These are phyloP conservation scores for Thalassarche chlororhynchos DNA, from an alignment of 2,113 vertebrate genomes.

Conservation along the genomic window DNA sequence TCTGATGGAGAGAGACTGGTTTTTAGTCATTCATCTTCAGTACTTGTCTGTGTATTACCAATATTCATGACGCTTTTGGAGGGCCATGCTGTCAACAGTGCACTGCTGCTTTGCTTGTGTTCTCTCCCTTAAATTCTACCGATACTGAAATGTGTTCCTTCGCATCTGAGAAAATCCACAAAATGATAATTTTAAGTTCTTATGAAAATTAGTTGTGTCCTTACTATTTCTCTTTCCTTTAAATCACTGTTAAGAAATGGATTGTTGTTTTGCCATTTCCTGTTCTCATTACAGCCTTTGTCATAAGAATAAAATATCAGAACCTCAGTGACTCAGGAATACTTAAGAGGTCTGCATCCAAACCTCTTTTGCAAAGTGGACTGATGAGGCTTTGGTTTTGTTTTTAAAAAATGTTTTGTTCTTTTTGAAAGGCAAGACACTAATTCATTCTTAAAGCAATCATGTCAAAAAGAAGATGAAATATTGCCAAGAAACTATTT, in stretches of 20 bases:
- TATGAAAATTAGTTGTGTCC: constrained; percentile 33
- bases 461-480: neutral
- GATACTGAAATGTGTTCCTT: constrained; percentile 12
- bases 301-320: constrained; percentile 48
- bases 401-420: neutral
- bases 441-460: neutral
- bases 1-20: neutral
- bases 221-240: constrained; percentile 41
- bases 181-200: constrained; percentile 24
- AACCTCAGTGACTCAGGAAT: neutral
- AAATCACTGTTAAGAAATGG: constrained; percentile 26
- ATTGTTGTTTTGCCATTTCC: constrained; percentile 37
- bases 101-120: neutral
- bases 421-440: neutral
- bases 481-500: neutral
- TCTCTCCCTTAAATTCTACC: neutral
- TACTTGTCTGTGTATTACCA: neutral
- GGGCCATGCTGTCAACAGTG: neutral
- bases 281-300: constrained; percentile 48
- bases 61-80: neutral
- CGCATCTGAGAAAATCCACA: constrained; percentile 26
- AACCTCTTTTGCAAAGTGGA: neutral
- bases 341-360: neutral
- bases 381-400: neutral
- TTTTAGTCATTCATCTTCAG: neutral